phyloP scores from a whole-genome alignment of 2,113 vertebrate genomes.

The Platycercus adscitus region DNA sequence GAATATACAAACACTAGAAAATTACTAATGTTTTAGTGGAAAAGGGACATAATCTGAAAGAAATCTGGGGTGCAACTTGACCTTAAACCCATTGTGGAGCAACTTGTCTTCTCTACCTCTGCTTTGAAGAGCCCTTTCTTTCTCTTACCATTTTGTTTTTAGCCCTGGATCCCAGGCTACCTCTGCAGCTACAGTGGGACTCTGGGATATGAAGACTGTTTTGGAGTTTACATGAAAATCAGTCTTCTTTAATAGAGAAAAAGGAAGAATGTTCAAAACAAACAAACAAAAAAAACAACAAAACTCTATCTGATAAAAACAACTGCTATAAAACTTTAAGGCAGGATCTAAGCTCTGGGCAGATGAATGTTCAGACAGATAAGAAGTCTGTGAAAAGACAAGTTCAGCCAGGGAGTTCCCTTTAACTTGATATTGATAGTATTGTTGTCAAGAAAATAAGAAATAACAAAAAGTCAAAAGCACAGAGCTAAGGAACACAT shows the following conservation, averaged over 20 bases:
- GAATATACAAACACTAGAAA: background rate
- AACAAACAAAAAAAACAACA: background rate
- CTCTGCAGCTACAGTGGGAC: background rate
- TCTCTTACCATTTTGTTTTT: background rate
- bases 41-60: background rate
- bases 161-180: background rate
- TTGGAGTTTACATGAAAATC: background rate
- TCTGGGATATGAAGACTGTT: background rate
- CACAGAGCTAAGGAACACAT: background rate
- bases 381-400: constrained; percentile 17
- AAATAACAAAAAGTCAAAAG: constrained; percentile 24
- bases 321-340: constrained; percentile 1
- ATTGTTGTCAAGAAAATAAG: constrained; percentile 23
- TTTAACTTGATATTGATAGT: constrained; percentile 40
- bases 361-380: constrained; percentile 44
- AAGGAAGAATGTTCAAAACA: background rate
- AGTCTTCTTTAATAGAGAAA: background rate
- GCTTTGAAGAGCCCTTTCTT: background rate
- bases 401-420: constrained; percentile 43
- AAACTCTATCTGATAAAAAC: background rate
- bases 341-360: constrained; percentile 5
- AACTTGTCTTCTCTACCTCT: background rate
- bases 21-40: background rate
- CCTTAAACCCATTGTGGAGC: background rate
- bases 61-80: background rate